Base-by-base conservation (phyloP, 1,140 invertebrate genomes). In the Calephelis virginiensis region DNA sequence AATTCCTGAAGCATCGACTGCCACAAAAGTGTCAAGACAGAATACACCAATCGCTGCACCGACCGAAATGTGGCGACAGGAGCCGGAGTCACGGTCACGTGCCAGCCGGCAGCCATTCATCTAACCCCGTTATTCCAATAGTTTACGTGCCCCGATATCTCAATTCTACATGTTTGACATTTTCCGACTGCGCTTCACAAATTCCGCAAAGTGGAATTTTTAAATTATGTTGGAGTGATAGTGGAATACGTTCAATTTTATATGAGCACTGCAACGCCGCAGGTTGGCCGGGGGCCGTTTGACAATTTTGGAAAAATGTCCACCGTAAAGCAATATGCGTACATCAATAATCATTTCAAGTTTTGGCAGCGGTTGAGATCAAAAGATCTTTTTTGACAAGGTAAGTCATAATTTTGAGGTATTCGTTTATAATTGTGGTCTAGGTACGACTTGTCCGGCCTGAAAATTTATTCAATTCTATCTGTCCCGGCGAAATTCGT, bases 141-240 rank as follows among this genome's bases (percentile, higher is more conserved):
- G 48, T 64, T 64, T 64, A 64, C 63, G 63, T 64, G 63, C 63
- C 63, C 48, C 12, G 63, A 53, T 53, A 48, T 48, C 63, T 64
- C 63, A 64, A 64, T 64, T 64, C 49, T 64, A 50, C 48, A 64
- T 64, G 40, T 64, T 64, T 64, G 63, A 50, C 63, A 64, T 64
- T 64, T 64, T 63, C 62, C 17, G 50, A 49, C 63, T 40, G 8
- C 48, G 49, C 63, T 49, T 50, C 50, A 56, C 50, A 17, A 64
- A 64, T 64, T 56, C 63, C 48, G 49, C 48, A 49, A 38, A 40
- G 50, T 40, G 63, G 37, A 64, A 45, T 64, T 64, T 64, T 64
- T 56, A 64, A 49, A 56, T 64, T 64, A 17, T 45, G 63, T 45
- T 56, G 11, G 38, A 64, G 40, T 37, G 50, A 56, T 37, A 28